Evolutionary conservation across 2,113 vertebrate species (phyloP), one percentile per base, ranked within the genome.

Genomic region (Hiodon tergisus): DNA sequence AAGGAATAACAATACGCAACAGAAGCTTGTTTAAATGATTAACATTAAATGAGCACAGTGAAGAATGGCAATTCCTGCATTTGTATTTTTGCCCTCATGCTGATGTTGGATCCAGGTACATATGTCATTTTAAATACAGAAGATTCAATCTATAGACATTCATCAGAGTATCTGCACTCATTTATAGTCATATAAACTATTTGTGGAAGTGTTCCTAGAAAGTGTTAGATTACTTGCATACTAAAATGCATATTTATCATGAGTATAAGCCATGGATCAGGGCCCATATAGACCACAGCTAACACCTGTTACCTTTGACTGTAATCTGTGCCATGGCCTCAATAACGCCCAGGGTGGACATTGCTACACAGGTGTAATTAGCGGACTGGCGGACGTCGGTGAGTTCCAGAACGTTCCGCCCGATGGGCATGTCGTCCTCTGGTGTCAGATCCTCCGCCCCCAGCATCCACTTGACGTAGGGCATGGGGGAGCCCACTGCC

Each of bases 391-490:
- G 93, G 75, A 99, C 97, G 84, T 99, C 96, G 13, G 96, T 98
- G 60, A 99, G 93, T 81, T 98, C 97, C 85, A 99, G 89, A 68
- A 99, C 97, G n/a, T 99, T 99, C 77, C 97, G 93, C 81, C 97
- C 97, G 80, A 99, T 98, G 77, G 97, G 97, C 97, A 99, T 99
- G 88, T 99, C 97, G 81, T 98, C 97, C 81, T 99, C 97, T 31
- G 97, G 97, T 54, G 97, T 99, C 80, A 99, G 88, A 87, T 99
- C 97, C 85, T 99, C 97, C 1, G 97, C 94, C 55, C 97, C 97
- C 76, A 98, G 88, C 97, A 98, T 99, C 97, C 97, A 99, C 83
- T 99, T 99, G 78, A 99, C 97, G 79, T 99, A 99, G 52, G 97
- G 97, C 97, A 99, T 99, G 76, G 97, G 97, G 72, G 97, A 99